Base-by-base conservation (phyloP, 2,113 vertebrate species). In the Rutilus rutilus region DNA sequence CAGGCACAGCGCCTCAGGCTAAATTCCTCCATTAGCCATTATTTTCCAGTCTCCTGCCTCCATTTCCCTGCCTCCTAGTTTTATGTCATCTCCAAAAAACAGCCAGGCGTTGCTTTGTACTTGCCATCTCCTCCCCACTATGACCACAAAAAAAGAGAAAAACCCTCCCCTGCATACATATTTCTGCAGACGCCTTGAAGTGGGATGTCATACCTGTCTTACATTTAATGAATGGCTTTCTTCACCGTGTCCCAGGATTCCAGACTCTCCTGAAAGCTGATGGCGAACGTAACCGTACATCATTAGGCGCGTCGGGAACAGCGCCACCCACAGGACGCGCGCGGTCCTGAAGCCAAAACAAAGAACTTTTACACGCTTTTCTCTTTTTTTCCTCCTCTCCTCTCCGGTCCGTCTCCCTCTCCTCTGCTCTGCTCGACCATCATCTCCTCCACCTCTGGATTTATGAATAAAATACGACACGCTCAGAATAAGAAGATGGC, bases 1-100 rank as follows among this genome's bases (percentile, higher is more conserved):
- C 97, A 99, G 97, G 96, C 96, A 97, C 95, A 97, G 96, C 96
- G 97, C 98, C 98, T 93, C 92, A 90, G 97, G 98, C 98, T 97
- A 98, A 97, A 97, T 96, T 96, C 97, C 97, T 98, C 97, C 97
- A 98, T 99, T 99, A 99, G 96, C 97, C 97, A 97, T 98, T 98
- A 98, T 97, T 97, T 97, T 96, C 94, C 97, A 97, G 97, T 94
- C 97, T 97, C 96, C 96, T 95, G 97, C 97, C 96, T 97, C 96
- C 96, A 95, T 96, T 96, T 96, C 96, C 96, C 96, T 95, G 96
- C 96, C 95, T 97, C 96, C 97, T 96, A 96, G 96, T 96, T 97
- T 97, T 96, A 96, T 96, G 96, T 97, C 92, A 92, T 94, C 96
- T 97, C 96, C 95, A 94, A 97, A 36, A 97, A 97, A 97, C 96